Evolutionary conservation across 92 coral and sea anemone species (phyloP).

Genomic region (Micromussa lordhowensis): DNA sequence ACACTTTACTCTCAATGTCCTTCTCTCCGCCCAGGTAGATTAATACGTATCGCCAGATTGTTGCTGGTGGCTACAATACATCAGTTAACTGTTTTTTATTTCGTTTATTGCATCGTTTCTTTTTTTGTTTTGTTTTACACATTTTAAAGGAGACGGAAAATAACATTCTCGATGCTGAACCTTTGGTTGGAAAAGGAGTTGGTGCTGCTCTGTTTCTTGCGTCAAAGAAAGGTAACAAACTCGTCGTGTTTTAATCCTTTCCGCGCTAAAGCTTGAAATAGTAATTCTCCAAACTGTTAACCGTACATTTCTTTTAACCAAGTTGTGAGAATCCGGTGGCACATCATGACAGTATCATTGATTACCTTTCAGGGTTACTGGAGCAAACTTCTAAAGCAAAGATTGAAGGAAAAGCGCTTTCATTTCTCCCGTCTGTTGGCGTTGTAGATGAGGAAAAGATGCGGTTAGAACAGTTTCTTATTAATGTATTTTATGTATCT

Average conservation of each 20-base stretch:
- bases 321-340: neutral
- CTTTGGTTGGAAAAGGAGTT: conserved; percentile 92
- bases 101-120: neutral
- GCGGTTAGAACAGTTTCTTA: conserved; percentile 68
- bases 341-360: neutral
- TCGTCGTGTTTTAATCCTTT: too few relatives aligned
- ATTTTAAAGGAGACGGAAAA: conserved; percentile 78
- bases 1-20: neutral
- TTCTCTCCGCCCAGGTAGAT: neutral
- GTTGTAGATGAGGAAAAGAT: conserved; percentile 97
- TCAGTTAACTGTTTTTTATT: too few relatives aligned
- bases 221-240: conserved; percentile 83
- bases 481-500: neutral
- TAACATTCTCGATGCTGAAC: conserved; percentile 95
- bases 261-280: neutral
- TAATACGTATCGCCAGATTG: too few relatives aligned
- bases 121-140: neutral
- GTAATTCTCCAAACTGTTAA: neutral
- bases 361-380: conserved; percentile 71
- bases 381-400: conserved; percentile 65
- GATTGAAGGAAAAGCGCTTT: conserved; percentile 78
- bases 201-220: conserved; percentile 92
- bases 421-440: conserved; percentile 91
- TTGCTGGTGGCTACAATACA: neutral
- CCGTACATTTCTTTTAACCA: neutral